Evolutionary conservation across 2,113 vertebrate genomes (phyloP), one percentile per base, ranked within the genome.

Genomic region (Mola mola): DNA sequence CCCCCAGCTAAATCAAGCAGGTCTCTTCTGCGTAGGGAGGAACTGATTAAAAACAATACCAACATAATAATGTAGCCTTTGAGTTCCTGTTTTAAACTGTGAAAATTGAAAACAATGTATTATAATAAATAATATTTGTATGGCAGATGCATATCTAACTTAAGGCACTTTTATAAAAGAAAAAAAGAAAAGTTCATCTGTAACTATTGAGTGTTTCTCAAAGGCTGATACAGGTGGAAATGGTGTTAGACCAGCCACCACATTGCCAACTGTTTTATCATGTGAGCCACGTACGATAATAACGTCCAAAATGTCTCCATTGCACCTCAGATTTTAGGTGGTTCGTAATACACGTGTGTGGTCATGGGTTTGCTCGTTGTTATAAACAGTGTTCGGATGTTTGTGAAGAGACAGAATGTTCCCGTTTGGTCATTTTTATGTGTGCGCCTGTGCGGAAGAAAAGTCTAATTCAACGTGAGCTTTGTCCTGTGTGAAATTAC

Each of bases 61-160:
- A n/a, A n/a, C n/a, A n/a, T n/a, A 10, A 24, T 33, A 53, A 69
- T 57, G 50, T 57, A 65, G 17, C 21, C 55, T 56, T 50, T 34
- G 40, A 29, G 52, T 48, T 79, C 65, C 37, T 92, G 90, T 95
- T 94, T 94, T 88, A 94, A 95, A 91, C 92, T 95, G 92, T 94
- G 92, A 82, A 90, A 86, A 75, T 57, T 28, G 26, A 88, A 68
- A 87, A 78, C 53, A 73, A 81, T 78, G 59, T 65, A 87, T 77
- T 64, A 82, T 61, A 93, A 81, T 95, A 93, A 95, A 97, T 92
- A 79, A 83, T 75, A 82, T 95, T 96, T 95, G 90, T 96, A 95
- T 93, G 93, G 38, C 16, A 19, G 5, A 41, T 36, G 15, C 33
- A 12, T 2, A 41, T 15, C 8, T 36, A 12, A 4, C 33, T 10